These are phyloP conservation scores for Montipora foliosa DNA, from an alignment of 64 coral and sea anemone genomes.

Conservation along the genomic window DNA sequence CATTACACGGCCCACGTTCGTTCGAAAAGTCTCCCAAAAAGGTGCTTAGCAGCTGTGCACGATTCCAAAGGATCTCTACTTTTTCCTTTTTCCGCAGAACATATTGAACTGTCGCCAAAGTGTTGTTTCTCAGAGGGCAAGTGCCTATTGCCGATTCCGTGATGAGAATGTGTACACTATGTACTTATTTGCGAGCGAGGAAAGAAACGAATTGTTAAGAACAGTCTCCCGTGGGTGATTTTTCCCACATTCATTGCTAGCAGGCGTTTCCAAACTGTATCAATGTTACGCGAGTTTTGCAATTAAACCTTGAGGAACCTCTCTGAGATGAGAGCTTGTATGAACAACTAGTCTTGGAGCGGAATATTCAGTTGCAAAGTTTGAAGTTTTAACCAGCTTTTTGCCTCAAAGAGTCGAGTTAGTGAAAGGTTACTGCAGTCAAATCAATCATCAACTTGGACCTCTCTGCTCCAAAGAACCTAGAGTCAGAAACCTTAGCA, in stretches of 20 bases:
- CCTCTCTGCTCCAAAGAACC: background rate
- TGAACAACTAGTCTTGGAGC: background rate
- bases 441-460: background rate
- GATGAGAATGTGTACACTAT: background rate
- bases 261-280: background rate
- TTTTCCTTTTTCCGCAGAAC: background rate
- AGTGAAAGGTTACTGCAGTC: background rate
- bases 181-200: background rate
- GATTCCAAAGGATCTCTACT: background rate
- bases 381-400: background rate
- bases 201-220: constrained; percentile 25
- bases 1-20: background rate
- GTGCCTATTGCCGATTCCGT: constrained; percentile 15
- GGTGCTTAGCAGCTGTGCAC: background rate
- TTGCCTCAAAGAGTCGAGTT: background rate
- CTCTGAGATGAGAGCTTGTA: background rate
- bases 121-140: background rate
- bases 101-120: background rate
- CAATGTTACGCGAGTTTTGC: background rate
- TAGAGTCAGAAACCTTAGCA: background rate
- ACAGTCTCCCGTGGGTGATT: background rate
- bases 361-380: background rate
- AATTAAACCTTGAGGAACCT: too few species aligned
- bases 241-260: background rate
- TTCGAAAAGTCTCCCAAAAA: background rate